Percentiles rank a stretch among this genome's conserved stretches.
These are phyloP conservation scores for Turritopsis rubra DNA, from an alignment of 30 jellyfish, hydroid and myxozoan species.

Conservation along the genomic window DNA sequence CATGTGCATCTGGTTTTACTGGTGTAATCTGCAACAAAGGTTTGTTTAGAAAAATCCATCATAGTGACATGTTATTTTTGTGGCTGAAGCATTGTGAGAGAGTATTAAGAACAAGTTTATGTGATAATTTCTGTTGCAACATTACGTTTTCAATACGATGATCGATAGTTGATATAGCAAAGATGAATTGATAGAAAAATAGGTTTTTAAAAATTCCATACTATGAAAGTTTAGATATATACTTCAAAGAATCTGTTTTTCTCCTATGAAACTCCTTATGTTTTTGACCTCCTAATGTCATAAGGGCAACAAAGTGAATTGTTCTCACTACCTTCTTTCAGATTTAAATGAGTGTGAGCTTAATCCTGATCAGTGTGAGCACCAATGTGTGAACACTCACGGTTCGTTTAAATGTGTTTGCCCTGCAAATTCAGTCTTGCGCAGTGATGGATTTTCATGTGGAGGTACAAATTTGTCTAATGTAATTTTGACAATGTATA, in stretches of 20 bases:
- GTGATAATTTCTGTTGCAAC: no score
- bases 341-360: slow-evolving; percentile 78
- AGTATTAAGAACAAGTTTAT: no score
- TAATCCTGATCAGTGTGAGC: slow-evolving; percentile 45
- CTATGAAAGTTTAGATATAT: no score
- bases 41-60: no score
- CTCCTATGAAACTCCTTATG: background rate
- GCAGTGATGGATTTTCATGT: background rate
- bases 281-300: background rate
- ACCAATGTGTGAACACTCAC: slow-evolving; percentile 57
- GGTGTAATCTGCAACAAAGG: background rate
- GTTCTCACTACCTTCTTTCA: background rate
- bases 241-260: no score
- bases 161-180: no score
- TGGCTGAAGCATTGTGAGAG: no score
- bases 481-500: background rate
- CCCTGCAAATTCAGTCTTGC: slow-evolving; percentile 32
- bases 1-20: slow-evolving; percentile 1
- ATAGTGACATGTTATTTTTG: no score
- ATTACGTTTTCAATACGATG: no score
- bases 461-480: background rate
- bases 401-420: slow-evolving; percentile 68
- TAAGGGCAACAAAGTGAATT: background rate
- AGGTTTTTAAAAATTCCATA: no score
- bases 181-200: no score